A percentile compares a stretch with the other conserved stretches of the same genome.
phyloP scores from a whole-genome alignment of 2,797 vertebrate genomes.

The Scomberomorus guttatus region DNA sequence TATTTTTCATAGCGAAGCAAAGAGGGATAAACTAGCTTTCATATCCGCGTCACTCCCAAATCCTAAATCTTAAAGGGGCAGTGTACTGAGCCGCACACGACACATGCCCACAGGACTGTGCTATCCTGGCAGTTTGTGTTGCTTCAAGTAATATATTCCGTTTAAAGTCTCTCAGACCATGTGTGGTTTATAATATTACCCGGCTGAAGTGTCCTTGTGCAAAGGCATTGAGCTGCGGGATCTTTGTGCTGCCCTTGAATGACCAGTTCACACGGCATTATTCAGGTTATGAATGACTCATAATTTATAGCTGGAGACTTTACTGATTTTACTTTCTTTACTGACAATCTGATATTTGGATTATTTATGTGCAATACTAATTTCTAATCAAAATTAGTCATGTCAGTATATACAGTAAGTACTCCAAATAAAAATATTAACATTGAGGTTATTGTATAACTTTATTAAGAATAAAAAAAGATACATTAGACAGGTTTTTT shows the following conservation, averaged over 20 bases:
- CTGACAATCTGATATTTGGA: not conserved
- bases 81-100: slow-evolving; percentile 24
- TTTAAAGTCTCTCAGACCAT: not conserved
- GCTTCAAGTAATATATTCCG: not conserved
- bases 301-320: not conserved
- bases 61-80: slow-evolving; percentile 88
- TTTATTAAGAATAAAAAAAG: not conserved
- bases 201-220: not conserved
- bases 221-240: not conserved
- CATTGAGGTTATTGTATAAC: not conserved
- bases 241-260: no score
- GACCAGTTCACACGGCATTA: not conserved
- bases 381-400: not conserved
- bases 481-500: not conserved
- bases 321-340: not conserved
- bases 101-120: not conserved
- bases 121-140: not conserved
- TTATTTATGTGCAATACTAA: not conserved
- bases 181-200: not conserved
- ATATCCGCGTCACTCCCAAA: slow-evolving; percentile 89
- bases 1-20: slow-evolving; percentile 81
- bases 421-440: not conserved
- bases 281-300: not conserved
- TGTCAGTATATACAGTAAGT: not conserved
- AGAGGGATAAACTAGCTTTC: slow-evolving; percentile 86